These are phyloP conservation scores for Chloroclystis v-ata DNA, from an alignment of 2,888 invertebrate genomes.

Conservation along the genomic window DNA sequence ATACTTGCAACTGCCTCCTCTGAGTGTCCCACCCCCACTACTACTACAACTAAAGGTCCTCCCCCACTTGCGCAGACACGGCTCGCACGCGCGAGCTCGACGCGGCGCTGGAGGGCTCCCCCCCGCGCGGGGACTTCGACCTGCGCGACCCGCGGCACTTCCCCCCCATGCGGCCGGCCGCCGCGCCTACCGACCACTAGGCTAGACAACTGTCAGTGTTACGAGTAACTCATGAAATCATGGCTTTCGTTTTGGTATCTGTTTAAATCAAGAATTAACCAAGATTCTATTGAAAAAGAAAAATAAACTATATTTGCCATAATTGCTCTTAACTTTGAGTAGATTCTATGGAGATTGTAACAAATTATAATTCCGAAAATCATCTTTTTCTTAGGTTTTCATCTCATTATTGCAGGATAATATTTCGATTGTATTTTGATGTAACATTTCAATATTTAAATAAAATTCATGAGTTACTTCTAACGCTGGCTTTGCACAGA, in stretches of 20 bases:
- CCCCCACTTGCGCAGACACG: constrained; percentile 75
- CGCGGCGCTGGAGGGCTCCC: constrained; percentile 81
- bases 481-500: neutral
- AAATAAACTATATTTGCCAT: no score
- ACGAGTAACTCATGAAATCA: neutral
- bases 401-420: no score
- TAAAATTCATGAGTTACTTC: neutral
- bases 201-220: neutral
- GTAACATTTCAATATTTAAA: no score
- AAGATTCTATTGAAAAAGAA: no score
- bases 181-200: constrained; percentile 21
- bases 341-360: no score
- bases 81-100: constrained; percentile 86
- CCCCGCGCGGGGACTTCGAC: constrained; percentile 83
- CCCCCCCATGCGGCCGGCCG: constrained; percentile 80
- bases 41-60: neutral
- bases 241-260: no score
- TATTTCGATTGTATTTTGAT: no score
- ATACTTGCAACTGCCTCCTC: neutral
- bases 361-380: no score
- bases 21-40: no score
- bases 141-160: constrained; percentile 90
- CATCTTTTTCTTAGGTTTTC: no score
- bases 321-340: no score
- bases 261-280: no score